A percentile compares a stretch with the other conserved stretches of the same genome.
Evolutionary conservation across 1,140 invertebrate species (phyloP).

Genomic region (Diploscapter pachys): DNA sequence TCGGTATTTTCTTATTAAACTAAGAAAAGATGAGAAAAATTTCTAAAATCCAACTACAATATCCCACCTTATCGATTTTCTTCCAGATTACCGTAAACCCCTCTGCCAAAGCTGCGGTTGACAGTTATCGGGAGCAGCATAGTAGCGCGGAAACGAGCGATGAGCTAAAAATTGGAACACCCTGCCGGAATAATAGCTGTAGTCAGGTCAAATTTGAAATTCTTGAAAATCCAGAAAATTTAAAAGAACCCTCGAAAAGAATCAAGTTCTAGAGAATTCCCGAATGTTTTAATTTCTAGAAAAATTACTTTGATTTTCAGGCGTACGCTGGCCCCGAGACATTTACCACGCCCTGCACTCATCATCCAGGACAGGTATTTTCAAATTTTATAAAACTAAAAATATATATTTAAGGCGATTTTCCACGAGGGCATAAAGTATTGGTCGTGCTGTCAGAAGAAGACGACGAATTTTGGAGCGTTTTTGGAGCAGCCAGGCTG

Average conservation of each 20-base stretch:
- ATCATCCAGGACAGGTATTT: slow-evolving; percentile 74
- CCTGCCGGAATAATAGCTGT: slow-evolving; percentile 84
- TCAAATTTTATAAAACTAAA: too few species aligned
- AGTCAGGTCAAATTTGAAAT: slow-evolving; percentile 63
- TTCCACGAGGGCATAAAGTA: slow-evolving; percentile 97
- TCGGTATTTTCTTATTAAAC: too few species aligned
- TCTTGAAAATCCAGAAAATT: background rate
- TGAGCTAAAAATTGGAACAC: slow-evolving; percentile 70
- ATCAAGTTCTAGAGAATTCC: slow-evolving; percentile 11
- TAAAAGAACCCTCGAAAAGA: too few species aligned
- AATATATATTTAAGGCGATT: slow-evolving; percentile 66
- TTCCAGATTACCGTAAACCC: slow-evolving; percentile 46
- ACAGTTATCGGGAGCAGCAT: slow-evolving; percentile 19
- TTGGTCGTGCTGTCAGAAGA: slow-evolving; percentile 91
- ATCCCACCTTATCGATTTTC: background rate
- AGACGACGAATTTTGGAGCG: slow-evolving; percentile 84
- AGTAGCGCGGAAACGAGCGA: slow-evolving; percentile 7
- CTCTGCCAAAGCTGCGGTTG: slow-evolving; percentile 52
- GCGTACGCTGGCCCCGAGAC: slow-evolving; percentile 71
- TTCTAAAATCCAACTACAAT: background rate
- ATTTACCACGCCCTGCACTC: slow-evolving; percentile 70
- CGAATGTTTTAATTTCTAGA: slow-evolving; percentile 25
- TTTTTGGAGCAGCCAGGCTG: slow-evolving; percentile 86
- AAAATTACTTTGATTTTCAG: slow-evolving; percentile 58
- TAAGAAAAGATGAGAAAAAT: background rate